Evolutionary conservation across 2,113 vertebrate species (phyloP), one percentile per base, ranked within the genome.

Genomic region (Rhinoptilus africanus): DNA sequence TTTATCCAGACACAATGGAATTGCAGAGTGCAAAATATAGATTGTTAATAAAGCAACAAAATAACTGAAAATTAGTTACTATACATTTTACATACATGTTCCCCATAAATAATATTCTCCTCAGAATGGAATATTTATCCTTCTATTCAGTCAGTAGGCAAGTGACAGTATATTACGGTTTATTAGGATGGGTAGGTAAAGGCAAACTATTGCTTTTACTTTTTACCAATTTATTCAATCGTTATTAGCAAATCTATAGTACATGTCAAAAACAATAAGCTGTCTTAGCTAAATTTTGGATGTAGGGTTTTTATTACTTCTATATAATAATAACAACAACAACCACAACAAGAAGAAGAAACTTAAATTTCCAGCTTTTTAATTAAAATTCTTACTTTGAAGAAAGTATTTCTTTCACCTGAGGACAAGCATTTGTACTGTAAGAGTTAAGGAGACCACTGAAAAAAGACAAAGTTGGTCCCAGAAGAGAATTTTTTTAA

Each of bases 211-310:
- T 71, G 45, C 32, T 41, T 89, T 93, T 83, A 69, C 2, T 30
- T 14, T 34, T 26, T 92, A 77, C 79, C 93, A 64, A 95, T 91
- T 92, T 69, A 90, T 92, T 62, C 76, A 95, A 27, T 79, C 86
- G 89, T 93, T 96, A 77, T 90, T 60, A 78, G 53, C 71, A 83
- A 72, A 93, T 94, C 59, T 86, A 89, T 54, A 81, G 35, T 64
- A 91, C 22, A 84, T 75, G 67, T 83, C 56, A 93, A 81, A 95
- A 92, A 69, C 87, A 94, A 77, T 91, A 96, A 96, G 81, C 51
- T 73, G 87, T 27, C 80, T 96, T 80, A 43, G 78, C 63, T 95
- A 54, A 78, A 90, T 79, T 88, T 51, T 90, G 50, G 34, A 80
- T 84, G 63, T 69, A 67, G 85, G 39, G 77, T 91, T 97, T 92